Evolutionary conservation across 64 coral and sea anemone species (phyloP).

Genomic region (Cladopsammia gracilis): DNA sequence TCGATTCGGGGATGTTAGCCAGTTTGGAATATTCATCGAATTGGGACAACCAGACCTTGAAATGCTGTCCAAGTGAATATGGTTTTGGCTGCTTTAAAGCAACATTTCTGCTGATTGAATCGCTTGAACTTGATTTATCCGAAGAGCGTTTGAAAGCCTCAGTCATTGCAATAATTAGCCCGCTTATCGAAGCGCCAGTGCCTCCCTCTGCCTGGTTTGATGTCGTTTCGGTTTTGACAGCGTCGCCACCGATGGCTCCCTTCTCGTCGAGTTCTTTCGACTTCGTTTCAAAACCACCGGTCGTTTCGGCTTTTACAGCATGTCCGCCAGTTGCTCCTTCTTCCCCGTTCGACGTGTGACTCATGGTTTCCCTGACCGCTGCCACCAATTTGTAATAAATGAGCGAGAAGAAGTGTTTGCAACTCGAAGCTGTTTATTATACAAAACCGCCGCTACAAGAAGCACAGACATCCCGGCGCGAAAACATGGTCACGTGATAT

Average conservation of each 20-base stretch:
- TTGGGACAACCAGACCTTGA: slow-evolving; percentile 77
- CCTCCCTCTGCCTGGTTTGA: not conserved
- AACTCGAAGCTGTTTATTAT: too few relatives aligned
- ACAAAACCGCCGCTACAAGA: too few relatives aligned
- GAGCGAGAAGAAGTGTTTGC: too few relatives aligned
- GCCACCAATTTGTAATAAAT: slow-evolving; percentile 12
- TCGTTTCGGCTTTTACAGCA: too few relatives aligned
- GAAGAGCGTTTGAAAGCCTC: not conserved
- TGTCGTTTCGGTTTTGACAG: slow-evolving; percentile 2
- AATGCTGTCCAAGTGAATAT: slow-evolving; percentile 55
- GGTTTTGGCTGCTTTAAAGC: slow-evolving; percentile 7
- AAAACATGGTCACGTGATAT: too few relatives aligned
- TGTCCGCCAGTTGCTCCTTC: too few relatives aligned
- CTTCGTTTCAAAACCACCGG: not conserved
- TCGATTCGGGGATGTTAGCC: slow-evolving; percentile 15
- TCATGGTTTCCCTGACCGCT: not conserved
- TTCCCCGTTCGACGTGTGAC: not conserved
- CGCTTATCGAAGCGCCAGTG: not conserved
- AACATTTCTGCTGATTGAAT: slow-evolving; percentile 15
- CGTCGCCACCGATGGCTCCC: not conserved
- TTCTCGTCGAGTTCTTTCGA: not conserved
- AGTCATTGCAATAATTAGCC: not conserved
- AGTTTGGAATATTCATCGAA: slow-evolving; percentile 48
- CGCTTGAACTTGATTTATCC: slow-evolving; percentile 1
- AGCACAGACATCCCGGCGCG: too few relatives aligned